Evolutionary conservation across 2,888 invertebrate genomes (phyloP).

Genomic region (Drosophila phalerata): DNA sequence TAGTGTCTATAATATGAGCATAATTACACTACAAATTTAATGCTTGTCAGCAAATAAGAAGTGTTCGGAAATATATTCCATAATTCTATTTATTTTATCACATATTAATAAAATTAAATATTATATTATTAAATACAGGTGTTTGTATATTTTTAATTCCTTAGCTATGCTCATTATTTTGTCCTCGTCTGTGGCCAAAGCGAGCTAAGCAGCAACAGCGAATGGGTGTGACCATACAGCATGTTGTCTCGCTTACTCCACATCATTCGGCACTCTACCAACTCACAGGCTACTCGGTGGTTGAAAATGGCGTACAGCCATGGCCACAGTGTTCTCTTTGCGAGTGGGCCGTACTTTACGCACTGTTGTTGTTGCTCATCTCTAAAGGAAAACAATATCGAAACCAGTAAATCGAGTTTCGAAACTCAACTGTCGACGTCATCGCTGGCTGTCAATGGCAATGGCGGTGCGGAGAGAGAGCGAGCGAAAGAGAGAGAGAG

Average conservation of each 20-base stretch:
- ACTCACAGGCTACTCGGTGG: conserved; percentile 45
- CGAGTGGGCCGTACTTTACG: conserved; percentile 79
- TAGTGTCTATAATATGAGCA: not conserved
- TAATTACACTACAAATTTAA: not conserved
- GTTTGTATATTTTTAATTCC: not conserved
- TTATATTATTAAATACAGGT: not conserved
- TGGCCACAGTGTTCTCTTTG: conserved; percentile 54
- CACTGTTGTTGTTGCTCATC: conserved; percentile 34
- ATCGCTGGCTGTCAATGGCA: conserved; percentile 64
- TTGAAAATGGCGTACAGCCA: conserved; percentile 77
- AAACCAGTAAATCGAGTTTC: conserved; percentile 74
- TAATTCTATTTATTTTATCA: too few relatives aligned
- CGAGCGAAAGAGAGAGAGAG: conserved; percentile 26
- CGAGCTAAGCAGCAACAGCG: conserved; percentile 13
- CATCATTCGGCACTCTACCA: conserved; percentile 25
- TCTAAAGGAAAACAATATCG: conserved; percentile 38
- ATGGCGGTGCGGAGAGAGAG: conserved; percentile 62
- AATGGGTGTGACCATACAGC: conserved; percentile 63
- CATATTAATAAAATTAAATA: not conserved
- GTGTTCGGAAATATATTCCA: too few relatives aligned
- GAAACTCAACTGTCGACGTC: conserved; percentile 56
- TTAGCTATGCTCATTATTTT: conserved; percentile 25
- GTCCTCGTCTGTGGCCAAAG: conserved; percentile 42
- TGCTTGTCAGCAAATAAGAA: too few relatives aligned
- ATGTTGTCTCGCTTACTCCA: conserved; percentile 43